These are phyloP conservation scores for Corythoichthys haematopterus DNA, from an alignment of 2,113 vertebrate species.

Conservation along the genomic window DNA sequence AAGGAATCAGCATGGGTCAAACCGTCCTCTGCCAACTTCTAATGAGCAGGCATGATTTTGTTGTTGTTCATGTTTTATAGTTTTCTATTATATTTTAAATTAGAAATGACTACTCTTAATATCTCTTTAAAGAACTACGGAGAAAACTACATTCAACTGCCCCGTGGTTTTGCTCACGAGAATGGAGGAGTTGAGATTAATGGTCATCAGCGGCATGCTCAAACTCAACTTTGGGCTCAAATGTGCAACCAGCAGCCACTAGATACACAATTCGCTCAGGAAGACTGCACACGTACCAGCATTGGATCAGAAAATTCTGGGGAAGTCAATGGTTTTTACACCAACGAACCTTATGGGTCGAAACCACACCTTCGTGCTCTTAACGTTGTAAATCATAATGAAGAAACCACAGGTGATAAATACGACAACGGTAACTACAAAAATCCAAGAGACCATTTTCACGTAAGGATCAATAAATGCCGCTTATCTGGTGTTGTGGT, in stretches of 20 bases:
- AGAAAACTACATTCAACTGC: conserved; percentile 48
- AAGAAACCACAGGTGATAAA: conserved; percentile 56
- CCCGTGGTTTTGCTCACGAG: conserved; percentile 61
- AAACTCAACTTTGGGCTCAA: conserved; percentile 52
- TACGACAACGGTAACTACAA: conserved; percentile 62
- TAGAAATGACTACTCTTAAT: not conserved
- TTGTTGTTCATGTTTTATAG: not conserved
- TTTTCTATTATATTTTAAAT: conserved; percentile 4
- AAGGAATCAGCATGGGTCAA: conserved; percentile 74
- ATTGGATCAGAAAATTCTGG: conserved; percentile 57
- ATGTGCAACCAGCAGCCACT: conserved; percentile 71
- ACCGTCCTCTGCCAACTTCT: conserved; percentile 59
- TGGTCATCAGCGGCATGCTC: conserved; percentile 41
- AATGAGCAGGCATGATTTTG: conserved; percentile 64
- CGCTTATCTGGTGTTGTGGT: not conserved
- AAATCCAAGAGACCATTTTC: conserved; percentile 70
- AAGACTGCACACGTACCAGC: conserved; percentile 60
- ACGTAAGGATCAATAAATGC: conserved; percentile 53
- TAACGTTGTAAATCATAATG: conserved; percentile 71
- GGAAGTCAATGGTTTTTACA: conserved; percentile 58
- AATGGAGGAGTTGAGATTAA: conserved; percentile 50
- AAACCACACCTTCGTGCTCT: conserved; percentile 61
- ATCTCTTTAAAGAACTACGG: conserved; percentile 60
- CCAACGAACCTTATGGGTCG: conserved; percentile 64
- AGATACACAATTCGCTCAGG: conserved; percentile 59